Percentiles rank a stretch among this genome's conserved stretches.
Evolutionary conservation across 2,113 vertebrate genomes (phyloP).

Genomic region (Melanocharis versteri): DNA sequence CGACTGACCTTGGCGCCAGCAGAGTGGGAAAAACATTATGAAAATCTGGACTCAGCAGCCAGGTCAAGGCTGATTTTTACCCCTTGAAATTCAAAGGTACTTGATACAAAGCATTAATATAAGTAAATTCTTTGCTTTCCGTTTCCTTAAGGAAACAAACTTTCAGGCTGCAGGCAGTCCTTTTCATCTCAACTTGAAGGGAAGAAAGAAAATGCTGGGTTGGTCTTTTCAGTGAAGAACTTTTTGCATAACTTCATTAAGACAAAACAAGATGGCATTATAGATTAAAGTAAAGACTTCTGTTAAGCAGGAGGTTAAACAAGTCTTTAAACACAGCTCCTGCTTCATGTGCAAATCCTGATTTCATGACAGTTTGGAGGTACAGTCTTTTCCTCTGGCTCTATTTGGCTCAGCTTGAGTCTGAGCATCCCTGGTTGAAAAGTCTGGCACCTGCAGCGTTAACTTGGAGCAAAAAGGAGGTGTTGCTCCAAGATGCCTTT

Average conservation of each 20-base stretch:
- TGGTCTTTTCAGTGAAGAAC: neutral
- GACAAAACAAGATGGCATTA: neutral
- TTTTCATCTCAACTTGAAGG: constrained; percentile 25
- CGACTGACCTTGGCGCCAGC: neutral
- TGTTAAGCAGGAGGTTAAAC: neutral
- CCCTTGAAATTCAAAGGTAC: neutral
- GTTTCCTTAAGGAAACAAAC: constrained; percentile 36
- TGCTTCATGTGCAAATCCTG: neutral
- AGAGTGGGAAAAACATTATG: neutral
- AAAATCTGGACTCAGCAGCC: neutral
- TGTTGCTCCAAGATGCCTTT: neutral
- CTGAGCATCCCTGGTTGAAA: neutral
- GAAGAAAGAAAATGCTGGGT: neutral
- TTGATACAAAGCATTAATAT: neutral
- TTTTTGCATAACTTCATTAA: constrained; percentile 12
- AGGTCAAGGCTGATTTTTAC: neutral
- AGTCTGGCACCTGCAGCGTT: fast-evolving
- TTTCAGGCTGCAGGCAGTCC: constrained; percentile 26
- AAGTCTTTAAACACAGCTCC: neutral
- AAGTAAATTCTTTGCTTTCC: neutral
- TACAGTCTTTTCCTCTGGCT: neutral
- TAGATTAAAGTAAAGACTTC: neutral
- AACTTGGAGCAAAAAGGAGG: neutral
- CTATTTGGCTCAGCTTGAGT: neutral
- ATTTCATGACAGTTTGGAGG: neutral